Evolutionary conservation across 2,113 vertebrate species (phyloP), one percentile per base, ranked within the genome.

Genomic region (Phoenicopterus ruber): DNA sequence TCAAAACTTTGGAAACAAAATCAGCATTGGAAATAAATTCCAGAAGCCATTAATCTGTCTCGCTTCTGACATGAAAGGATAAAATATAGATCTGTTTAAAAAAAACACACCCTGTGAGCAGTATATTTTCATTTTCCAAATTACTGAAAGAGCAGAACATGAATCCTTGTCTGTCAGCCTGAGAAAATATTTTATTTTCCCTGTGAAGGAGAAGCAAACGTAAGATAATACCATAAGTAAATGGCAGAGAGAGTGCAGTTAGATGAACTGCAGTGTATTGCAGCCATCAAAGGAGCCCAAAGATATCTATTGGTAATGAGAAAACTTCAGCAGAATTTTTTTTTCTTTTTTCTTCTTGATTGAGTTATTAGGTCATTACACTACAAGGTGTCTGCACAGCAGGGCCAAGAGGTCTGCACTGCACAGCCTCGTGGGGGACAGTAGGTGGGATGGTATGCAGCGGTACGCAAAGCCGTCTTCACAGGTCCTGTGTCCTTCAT

Each of bases 41-140:
- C 91, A 96, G 94, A 88, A 96, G 74, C 93, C 93, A 97, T 97
- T 97, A 94, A 95, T 97, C 96, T 96, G 94, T 95, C 97, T 95
- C 17, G 6, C 81, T 86, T 94, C 82, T 97, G 96, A 95, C 91
- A 94, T 32, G 66, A 95, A 90, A 94, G 93, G 82, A 91, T 96
- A 88, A 96, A 97, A 95, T 96, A 94, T 91, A 95, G 93, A 86
- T 91, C 89, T 94, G 93, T 96, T 42, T 95, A 50, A 93, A 95
- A 96, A 93, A 86, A 82, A 47, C 47, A 70, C 87, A 94, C 85
- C 70, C 89, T 85, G 58, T 85, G 63, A 94, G 91, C 78, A 77
- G 74, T 97, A 77, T 94, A 90, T 97, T 96, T 97, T 97, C 95
- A 96, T 97, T 94, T 96, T 97, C 91, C 89, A 97, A 97, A 96